Percentiles rank a stretch among this genome's conserved stretches.
These are phyloP conservation scores for Lordiphosa collinella DNA, from an alignment of 1,140 invertebrate species.

Conservation along the genomic window DNA sequence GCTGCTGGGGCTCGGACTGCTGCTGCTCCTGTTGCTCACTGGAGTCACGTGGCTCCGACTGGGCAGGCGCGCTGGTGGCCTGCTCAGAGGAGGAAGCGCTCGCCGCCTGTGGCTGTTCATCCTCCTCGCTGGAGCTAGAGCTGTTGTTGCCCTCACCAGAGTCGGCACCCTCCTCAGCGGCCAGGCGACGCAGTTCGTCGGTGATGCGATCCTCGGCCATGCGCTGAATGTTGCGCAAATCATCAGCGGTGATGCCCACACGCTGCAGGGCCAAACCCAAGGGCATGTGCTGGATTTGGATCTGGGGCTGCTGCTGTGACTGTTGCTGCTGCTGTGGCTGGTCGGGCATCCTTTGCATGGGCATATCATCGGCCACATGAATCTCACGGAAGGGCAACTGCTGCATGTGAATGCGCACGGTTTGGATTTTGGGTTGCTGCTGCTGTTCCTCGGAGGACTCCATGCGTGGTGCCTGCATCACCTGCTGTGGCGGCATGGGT, in stretches of 20 bases:
- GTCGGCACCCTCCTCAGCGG: conserved; percentile 73
- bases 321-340: conserved; percentile 41
- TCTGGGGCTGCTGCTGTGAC: conserved; percentile 48
- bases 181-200: conserved; percentile 79
- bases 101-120: conserved; percentile 52
- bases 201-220: conserved; percentile 80
- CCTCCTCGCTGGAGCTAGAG: conserved; percentile 63
- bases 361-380: conserved; percentile 70
- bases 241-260: conserved; percentile 82
- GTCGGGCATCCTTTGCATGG: conserved; percentile 62
- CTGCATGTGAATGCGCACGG: conserved; percentile 77
- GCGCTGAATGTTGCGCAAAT: conserved; percentile 82
- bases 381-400: conserved; percentile 76
- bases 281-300: conserved; percentile 74
- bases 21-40: conserved; percentile 61
- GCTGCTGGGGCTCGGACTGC: conserved; percentile 38
- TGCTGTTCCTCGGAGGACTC: conserved; percentile 62
- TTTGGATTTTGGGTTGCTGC: conserved; percentile 63
- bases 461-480: conserved; percentile 79
- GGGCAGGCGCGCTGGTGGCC: conserved; percentile 24
- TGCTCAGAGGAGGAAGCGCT: conserved; percentile 33
- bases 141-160: conserved; percentile 57
- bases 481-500: conserved; percentile 78
- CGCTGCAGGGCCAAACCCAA: conserved; percentile 77
- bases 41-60: conserved; percentile 39